Evolutionary conservation across 2,113 vertebrate species (phyloP).

Genomic region (Ameiurus melas): DNA sequence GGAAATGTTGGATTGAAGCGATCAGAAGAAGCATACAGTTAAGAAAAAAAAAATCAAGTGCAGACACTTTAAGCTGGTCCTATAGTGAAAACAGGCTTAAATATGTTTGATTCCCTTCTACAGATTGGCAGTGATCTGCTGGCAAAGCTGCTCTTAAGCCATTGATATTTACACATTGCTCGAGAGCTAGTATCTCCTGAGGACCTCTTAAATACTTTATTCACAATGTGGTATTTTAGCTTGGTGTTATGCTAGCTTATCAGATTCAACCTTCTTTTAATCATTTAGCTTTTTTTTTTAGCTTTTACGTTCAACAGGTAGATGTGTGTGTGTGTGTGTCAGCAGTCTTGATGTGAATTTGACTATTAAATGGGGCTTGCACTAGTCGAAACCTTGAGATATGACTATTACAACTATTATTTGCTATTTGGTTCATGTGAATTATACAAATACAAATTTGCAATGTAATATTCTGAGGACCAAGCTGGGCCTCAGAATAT

Average conservation of each 20-base stretch:
- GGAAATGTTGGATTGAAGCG: neutral
- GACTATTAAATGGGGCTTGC: neutral
- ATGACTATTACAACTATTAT: neutral
- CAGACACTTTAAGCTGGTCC: neutral
- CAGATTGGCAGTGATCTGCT: constrained; percentile 36
- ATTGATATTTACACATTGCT: neutral
- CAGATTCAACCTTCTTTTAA: neutral
- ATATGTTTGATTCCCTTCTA: neutral
- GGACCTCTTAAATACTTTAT: constrained; percentile 5
- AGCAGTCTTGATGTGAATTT: neutral
- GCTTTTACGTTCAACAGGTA: constrained; percentile 13
- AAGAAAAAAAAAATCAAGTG: neutral
- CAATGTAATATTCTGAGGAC: too few relatives aligned
- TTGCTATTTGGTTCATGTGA: neutral
- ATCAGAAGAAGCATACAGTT: neutral
- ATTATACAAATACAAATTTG: neutral
- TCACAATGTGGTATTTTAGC: constrained; percentile 13
- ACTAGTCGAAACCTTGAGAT: neutral
- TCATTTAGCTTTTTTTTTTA: neutral
- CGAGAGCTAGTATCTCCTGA: constrained; percentile 33
- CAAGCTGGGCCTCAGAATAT: neutral
- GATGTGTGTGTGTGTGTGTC: constrained; percentile 10
- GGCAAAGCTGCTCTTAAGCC: constrained; percentile 3
- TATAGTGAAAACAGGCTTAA: neutral
- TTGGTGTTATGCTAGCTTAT: constrained; percentile 11